These are phyloP conservation scores for Melanotaenia boesemani DNA, from an alignment of 2,797 vertebrate genomes.

Conservation along the genomic window DNA sequence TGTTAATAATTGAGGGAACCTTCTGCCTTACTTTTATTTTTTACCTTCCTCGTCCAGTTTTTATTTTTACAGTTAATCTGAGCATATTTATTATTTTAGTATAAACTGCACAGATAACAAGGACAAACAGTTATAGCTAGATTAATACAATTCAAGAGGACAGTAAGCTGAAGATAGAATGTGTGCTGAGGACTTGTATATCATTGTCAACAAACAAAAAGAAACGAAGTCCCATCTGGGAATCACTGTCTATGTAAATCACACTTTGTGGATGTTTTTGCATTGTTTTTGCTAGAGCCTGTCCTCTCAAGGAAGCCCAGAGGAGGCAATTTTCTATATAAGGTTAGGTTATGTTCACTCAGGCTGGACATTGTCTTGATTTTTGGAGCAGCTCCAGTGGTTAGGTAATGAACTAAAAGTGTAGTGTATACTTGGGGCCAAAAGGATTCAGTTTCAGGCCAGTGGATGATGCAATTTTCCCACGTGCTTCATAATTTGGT, in stretches of 20 bases:
- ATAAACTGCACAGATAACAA: conserved; percentile 43
- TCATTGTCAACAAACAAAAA: conserved; percentile 44
- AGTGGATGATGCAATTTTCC: conserved; percentile 51
- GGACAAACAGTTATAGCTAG: conserved; percentile 34
- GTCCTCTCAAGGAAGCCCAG: conserved; percentile 29
- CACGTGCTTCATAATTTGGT: conserved; percentile 48
- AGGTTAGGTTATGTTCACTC: conserved; percentile 63
- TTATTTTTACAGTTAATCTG: conserved; percentile 2
- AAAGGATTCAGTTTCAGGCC: conserved; percentile 53
- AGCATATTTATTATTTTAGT: conserved; percentile 42
- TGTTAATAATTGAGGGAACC: conserved; percentile 32
- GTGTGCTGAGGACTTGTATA: conserved; percentile 29
- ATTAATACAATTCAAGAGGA: conserved; percentile 30
- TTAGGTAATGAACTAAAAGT: conserved; percentile 66
- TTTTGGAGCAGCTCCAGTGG: conserved; percentile 63
- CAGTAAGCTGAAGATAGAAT: conserved; percentile 27
- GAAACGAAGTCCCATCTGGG: conserved; percentile 21
- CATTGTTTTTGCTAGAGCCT: conserved; percentile 25
- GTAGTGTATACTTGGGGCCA: conserved; percentile 46
- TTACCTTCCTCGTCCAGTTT: not conserved
- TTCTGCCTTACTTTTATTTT: not conserved
- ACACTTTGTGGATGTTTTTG: conserved; percentile 20
- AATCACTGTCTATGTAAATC: conserved; percentile 1
- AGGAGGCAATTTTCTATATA: conserved; percentile 67
- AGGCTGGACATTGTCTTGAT: conserved; percentile 47